phyloP scores from a whole-genome alignment of 2,113 vertebrate genomes.

The Rhinoderma darwinii region DNA sequence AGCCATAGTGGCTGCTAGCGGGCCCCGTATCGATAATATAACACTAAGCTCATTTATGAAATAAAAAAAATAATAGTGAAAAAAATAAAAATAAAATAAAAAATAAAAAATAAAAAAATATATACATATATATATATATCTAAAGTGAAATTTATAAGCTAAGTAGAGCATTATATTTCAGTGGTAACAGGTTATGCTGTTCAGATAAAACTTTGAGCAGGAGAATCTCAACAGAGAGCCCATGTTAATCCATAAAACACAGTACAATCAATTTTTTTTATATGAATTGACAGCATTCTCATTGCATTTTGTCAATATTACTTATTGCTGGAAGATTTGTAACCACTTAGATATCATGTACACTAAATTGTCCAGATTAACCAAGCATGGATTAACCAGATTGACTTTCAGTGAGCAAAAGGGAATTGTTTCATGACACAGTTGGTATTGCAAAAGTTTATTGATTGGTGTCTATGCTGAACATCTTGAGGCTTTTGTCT shows the following conservation, averaged over 20 bases:
- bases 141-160: background rate
- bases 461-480: constrained; percentile 53
- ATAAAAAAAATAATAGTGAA: too few relatives aligned
- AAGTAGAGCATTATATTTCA: background rate
- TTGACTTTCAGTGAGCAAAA: constrained; percentile 52
- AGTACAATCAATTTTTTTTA: constrained; percentile 54
- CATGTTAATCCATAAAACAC: constrained; percentile 55
- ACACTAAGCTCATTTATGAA: background rate
- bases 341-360: constrained; percentile 61
- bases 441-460: constrained; percentile 58
- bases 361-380: constrained; percentile 59
- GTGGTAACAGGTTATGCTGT: background rate
- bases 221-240: constrained; percentile 46
- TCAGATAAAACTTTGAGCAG: constrained; percentile 42
- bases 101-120: too few relatives aligned
- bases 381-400: constrained; percentile 60
- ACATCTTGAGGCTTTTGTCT: constrained; percentile 48
- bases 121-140: too few relatives aligned
- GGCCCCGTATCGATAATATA: background rate
- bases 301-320: constrained; percentile 61
- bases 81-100: too few relatives aligned
- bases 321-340: constrained; percentile 60
- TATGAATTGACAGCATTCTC: constrained; percentile 58
- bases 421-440: constrained; percentile 60
- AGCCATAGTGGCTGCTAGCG: too few relatives aligned